Percentiles rank a stretch among this genome's conserved stretches.
These are phyloP conservation scores for Galbula dea DNA, from an alignment of 2,113 vertebrate genomes.

Conservation along the genomic window DNA sequence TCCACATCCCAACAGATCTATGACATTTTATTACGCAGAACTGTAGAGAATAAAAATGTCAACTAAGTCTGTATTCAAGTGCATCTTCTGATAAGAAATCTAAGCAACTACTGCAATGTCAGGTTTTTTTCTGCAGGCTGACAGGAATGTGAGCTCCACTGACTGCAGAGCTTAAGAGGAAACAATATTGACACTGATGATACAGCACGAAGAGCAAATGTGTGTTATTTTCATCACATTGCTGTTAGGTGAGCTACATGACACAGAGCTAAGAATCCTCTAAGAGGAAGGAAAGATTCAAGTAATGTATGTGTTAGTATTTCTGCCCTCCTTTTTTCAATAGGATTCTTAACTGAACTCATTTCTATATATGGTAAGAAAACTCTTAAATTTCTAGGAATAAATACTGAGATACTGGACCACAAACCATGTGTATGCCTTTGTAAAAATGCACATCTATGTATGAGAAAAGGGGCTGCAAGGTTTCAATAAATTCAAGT, in stretches of 20 bases:
- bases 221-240: not conserved
- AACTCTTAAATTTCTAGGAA: not conserved
- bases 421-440: not conserved
- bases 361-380: not conserved
- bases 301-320: not conserved
- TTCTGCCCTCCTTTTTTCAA: not conserved
- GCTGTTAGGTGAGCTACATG: not conserved
- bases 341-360: not conserved
- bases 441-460: not conserved
- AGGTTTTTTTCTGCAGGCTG: not conserved
- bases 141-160: not conserved
- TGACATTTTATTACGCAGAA: not conserved
- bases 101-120: not conserved
- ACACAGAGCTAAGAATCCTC: not conserved
- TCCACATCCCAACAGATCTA: not conserved
- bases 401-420: not conserved
- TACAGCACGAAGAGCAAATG: not conserved
- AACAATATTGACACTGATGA: not conserved
- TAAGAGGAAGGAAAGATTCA: not conserved
- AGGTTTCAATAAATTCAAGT: not conserved
- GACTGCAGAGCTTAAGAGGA: not conserved
- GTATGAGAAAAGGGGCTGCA: not conserved
- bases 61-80: not conserved
- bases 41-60: not conserved
- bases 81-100: not conserved